Percentiles rank a stretch among this genome's conserved stretches.
Conservation (phyloP, 1,140 invertebrate genomes). For the Antheraea mylitta region DNA sequence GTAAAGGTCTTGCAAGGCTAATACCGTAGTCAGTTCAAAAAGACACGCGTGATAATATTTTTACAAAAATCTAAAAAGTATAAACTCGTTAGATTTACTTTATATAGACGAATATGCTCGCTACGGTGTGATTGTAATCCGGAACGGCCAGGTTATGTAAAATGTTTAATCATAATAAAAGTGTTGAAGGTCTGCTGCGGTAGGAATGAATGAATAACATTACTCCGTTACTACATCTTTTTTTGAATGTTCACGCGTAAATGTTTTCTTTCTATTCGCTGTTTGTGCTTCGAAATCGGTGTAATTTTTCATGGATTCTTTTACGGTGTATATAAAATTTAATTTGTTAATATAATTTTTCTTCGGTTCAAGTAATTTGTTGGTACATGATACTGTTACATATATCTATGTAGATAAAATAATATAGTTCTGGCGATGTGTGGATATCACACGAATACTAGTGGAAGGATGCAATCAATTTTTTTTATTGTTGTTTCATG, state of each 20-base stretch:
- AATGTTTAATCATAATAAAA: slow-evolving; percentile 3
- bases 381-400: too few species aligned
- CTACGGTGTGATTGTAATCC: background rate
- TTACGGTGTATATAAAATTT: background rate
- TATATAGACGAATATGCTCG: background rate
- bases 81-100: too few species aligned
- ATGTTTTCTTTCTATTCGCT: background rate
- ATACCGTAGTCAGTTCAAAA: too few species aligned
- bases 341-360: background rate
- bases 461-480: too few species aligned
- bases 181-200: slow-evolving; percentile 1
- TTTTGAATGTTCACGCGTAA: background rate
- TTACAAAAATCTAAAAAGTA: too few species aligned
- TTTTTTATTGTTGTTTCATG: too few species aligned
- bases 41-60: too few species aligned
- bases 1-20: too few species aligned
- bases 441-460: too few species aligned
- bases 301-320: background rate
- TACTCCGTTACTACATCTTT: background rate
- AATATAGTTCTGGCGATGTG: too few species aligned
- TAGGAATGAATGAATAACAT: slow-evolving; percentile 2
- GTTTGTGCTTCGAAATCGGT: background rate
- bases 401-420: too few species aligned
- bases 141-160: background rate
- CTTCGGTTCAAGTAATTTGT: background rate